Base-by-base conservation (phyloP, 2,888 invertebrate genomes). In the Drosophila emarginata region DNA sequence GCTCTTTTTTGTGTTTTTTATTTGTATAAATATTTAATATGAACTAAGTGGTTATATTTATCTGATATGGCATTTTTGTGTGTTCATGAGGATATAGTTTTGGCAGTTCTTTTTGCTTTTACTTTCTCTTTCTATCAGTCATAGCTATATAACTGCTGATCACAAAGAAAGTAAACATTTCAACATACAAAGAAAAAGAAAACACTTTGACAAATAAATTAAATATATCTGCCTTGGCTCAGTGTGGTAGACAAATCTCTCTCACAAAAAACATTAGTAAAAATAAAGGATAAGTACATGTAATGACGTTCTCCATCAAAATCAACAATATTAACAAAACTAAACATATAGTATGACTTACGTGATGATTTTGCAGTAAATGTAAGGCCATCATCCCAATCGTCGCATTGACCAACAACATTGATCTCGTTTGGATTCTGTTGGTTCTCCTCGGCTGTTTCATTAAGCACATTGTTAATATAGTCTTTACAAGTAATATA, bases 341-440 rank as follows among this genome's bases (percentile, higher is more conserved):
- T 23, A 11, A 64, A 72, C 52, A 45, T 18, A 21, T 45, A 45
- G 18, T 4, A 74, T 63, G 89, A 95, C 95, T 95, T 95, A 97
- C 97, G 96, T 92, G 95, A 95, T 91, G 96, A 95, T 93, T 96
- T 96, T 72, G 97, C 97, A 86, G 97, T 97, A 91, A 97, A 97
- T 76, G 96, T 97, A 82, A 97, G 96, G 89, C 96, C 96, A 92
- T 96, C 96, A 91, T 97, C 97, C 95, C 95, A 95, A 88, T 97
- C 97, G 79, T 95, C 95, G 78, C 92, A 93, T 58, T 94, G 93
- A 77, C 93, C 92, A 72, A 79, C 78, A 60, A 89, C 89, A 26
- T 93, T 93, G 3, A 93, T 93, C 67, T 90, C 90, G 79, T 89
- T 88, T 63, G 88, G 89, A 78, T 91, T 91, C 74, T 79, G 86